These are phyloP conservation scores for Drosophila vallismaia DNA, from an alignment of 2,888 invertebrate genomes.

Conservation along the genomic window DNA sequence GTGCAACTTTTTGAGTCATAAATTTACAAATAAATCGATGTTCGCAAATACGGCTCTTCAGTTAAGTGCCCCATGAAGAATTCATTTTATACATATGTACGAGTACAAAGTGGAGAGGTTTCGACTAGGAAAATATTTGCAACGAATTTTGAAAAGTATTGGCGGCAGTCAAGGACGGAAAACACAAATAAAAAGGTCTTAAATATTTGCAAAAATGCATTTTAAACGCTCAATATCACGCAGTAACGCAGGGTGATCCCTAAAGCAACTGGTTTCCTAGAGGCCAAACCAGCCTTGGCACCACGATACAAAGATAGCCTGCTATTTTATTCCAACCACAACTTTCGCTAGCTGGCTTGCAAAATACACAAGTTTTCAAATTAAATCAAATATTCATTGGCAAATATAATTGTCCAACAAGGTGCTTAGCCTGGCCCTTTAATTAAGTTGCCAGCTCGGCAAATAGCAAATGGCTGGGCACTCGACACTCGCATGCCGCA, in stretches of 20 bases:
- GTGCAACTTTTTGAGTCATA: constrained; percentile 28
- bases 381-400: constrained; percentile 47
- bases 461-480: constrained; percentile 21
- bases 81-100: constrained; percentile 20
- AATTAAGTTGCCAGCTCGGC: constrained; percentile 43
- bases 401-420: constrained; percentile 35
- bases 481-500: constrained; percentile 21
- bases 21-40: constrained; percentile 49
- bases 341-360: background rate
- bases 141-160: background rate
- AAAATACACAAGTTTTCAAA: constrained; percentile 18
- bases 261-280: background rate
- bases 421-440: constrained; percentile 31
- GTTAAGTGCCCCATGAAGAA: constrained; percentile 52
- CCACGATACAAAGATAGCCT: background rate
- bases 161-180: background rate
- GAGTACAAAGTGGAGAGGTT: background rate
- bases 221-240: too few relatives aligned
- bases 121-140: background rate
- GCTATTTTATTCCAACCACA: background rate
- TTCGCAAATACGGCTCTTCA: constrained; percentile 37
- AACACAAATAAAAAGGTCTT: background rate
- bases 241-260: too few relatives aligned
- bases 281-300: background rate
- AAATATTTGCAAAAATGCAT: background rate